Conservation (phyloP, 1,140 invertebrate genomes). For the Leptinotarsa lineolata region DNA sequence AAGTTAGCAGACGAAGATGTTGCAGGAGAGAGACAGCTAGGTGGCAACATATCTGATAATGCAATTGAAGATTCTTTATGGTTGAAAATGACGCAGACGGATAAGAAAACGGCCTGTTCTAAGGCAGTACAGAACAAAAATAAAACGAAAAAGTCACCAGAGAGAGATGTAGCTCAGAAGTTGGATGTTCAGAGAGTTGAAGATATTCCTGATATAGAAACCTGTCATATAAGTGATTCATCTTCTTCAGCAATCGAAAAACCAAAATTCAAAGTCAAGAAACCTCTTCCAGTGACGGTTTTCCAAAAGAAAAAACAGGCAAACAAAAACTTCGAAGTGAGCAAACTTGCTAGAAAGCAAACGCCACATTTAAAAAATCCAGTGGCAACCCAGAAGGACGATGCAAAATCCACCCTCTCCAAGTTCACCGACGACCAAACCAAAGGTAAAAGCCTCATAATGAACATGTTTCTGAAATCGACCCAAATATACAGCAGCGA, state of each 20-base stretch:
- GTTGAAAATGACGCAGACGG: not conserved
- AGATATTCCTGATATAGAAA: not conserved
- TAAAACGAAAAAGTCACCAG: not conserved
- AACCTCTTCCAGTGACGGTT: constrained; percentile 17
- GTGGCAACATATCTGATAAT: not conserved
- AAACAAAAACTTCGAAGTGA: not conserved
- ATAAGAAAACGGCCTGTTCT: not conserved
- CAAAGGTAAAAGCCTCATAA: constrained; percentile 46
- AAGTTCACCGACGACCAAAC: constrained; percentile 40
- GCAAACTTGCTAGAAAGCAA: not conserved
- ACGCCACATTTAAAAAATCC: not conserved
- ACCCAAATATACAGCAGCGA: constrained; percentile 34
- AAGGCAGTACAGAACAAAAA: not conserved
- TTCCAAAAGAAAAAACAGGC: not conserved
- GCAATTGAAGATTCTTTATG: too few relatives aligned
- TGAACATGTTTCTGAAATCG: constrained; percentile 52
- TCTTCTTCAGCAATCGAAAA: not conserved
- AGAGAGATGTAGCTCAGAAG: not conserved
- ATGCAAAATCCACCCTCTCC: constrained; percentile 25
- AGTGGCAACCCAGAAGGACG: not conserved
- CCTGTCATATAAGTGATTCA: constrained; percentile 8
- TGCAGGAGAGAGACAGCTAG: not conserved
- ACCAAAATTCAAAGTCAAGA: not conserved
- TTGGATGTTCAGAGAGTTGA: not conserved
- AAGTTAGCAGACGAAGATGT: constrained; percentile 2